Base-by-base conservation (phyloP, 2,797 vertebrate genomes). In the Megalops cyprinoides region DNA sequence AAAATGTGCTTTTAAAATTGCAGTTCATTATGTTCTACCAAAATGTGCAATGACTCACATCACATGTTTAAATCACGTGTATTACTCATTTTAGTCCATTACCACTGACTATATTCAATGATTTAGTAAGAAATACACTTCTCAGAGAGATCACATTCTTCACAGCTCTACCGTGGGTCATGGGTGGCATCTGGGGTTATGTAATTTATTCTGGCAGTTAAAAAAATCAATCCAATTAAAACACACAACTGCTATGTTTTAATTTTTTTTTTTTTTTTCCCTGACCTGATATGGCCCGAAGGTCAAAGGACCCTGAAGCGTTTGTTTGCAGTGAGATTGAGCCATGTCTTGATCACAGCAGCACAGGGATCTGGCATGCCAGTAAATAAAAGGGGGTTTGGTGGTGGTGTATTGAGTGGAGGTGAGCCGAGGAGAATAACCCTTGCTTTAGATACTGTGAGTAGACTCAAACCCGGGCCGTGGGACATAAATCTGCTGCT, bases 191-290 rank as follows among this genome's bases (percentile, higher is more conserved):
- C 31, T 15, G 15, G 65, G 34, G 34, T 69, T 69, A 34, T 69
- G 65, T 69, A 69, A 69, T 69, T 69, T 37, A 69, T 39, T 69
- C 65, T 37, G 65, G 65, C 65, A 39, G 12, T 69, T 69, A 20
- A 39, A 65, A n/a, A n/a, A 69, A 69, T 69, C 34, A 69, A 69
- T 69, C 34, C 34, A 69, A 69, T 69, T 69, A 69, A 39, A 69
- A 4, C 14, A 31, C 14, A 34, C 15, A 2, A 25, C 25, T 60
- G 7, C 8, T 31, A 55, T 14, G 23, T 28, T 31, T 31, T 15
- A 23, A 23, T 5, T 60, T 7, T 9, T 31, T 31, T 60, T 56
- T 60, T n/a, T 31, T 1, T 69, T 37, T 15, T 69, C n/a, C n/a
- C n/a, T n/a, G n/a, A n/a, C n/a, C n/a, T n/a, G n/a, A n/a, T n/a